A percentile compares a stretch with the other conserved stretches of the same genome.
phyloP scores from a whole-genome alignment of 2,888 invertebrate species.

The Belgica antarctica region DNA sequence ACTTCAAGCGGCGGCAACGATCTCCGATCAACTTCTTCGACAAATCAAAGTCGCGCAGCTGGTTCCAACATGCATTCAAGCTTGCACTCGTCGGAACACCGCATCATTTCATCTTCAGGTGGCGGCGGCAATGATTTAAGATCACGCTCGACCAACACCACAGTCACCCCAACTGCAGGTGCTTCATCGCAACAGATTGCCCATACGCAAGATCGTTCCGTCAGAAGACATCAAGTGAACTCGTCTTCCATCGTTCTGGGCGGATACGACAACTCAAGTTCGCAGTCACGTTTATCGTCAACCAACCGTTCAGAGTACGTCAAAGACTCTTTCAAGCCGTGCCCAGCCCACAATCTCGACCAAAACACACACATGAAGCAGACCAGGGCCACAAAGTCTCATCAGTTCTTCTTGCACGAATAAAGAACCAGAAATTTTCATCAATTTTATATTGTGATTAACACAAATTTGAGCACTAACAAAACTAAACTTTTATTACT shows the following conservation, averaged over 20 bases:
- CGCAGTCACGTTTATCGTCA: slow-evolving; percentile 18
- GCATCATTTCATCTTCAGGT: background rate
- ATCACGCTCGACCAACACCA: background rate
- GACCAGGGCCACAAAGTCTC: slow-evolving; percentile 34
- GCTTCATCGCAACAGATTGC: slow-evolving; percentile 29
- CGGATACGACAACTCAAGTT: background rate
- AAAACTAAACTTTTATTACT: background rate
- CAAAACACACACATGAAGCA: slow-evolving; percentile 40
- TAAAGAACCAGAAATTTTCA: slow-evolving; percentile 1
- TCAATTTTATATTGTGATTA: background rate
- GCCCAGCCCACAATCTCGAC: slow-evolving; percentile 33
- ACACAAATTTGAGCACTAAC: background rate
- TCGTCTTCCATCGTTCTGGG: slow-evolving; percentile 34
- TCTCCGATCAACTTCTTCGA: too few species aligned
- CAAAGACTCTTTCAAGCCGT: slow-evolving; percentile 31
- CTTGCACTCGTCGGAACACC: background rate
- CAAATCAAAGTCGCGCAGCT: background rate
- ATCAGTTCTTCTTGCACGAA: slow-evolving; percentile 33
- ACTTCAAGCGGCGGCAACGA: background rate
- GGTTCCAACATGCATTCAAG: background rate
- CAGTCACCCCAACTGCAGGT: slow-evolving; percentile 29
- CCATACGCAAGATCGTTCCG: slow-evolving; percentile 33
- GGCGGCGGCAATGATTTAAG: background rate
- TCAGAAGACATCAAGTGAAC: slow-evolving; percentile 33
- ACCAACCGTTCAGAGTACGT: slow-evolving; percentile 30